Conservation (phyloP, 1,140 invertebrate species). For the Drosophila virilis region DNA sequence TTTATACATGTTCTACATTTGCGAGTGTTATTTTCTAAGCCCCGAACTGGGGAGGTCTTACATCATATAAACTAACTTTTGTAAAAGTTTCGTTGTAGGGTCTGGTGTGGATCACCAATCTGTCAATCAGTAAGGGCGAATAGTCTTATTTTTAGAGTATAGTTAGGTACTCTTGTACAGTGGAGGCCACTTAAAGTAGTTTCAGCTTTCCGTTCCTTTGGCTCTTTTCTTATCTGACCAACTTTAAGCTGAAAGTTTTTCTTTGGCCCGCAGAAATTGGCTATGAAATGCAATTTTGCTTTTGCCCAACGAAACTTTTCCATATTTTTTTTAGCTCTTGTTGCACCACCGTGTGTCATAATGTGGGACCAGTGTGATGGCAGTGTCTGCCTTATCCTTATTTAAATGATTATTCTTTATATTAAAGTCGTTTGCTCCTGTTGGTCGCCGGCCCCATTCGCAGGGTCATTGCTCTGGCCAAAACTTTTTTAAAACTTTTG, state of each 20-base stretch:
- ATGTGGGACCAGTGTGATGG: constrained; percentile 10
- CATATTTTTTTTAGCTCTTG: constrained; percentile 4
- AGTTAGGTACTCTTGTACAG: too few relatives aligned
- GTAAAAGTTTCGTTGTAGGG: too few relatives aligned
- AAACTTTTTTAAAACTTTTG: constrained; percentile 54
- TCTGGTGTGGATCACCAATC: too few relatives aligned
- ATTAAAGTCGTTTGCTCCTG: constrained; percentile 49
- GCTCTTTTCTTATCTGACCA: constrained; percentile 52
- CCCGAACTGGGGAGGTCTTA: too few relatives aligned
- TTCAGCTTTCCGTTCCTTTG: constrained; percentile 5
- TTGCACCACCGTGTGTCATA: constrained; percentile 55
- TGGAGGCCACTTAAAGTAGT: constrained; percentile 27
- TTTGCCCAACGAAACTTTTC: constrained; percentile 48
- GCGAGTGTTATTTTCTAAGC: too few relatives aligned
- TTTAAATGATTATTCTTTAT: constrained; percentile 80
- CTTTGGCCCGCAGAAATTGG: constrained; percentile 51
- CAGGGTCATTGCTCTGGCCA: constrained; percentile 39
- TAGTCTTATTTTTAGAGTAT: too few relatives aligned
- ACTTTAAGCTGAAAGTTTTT: constrained; percentile 55
- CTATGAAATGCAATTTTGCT: constrained; percentile 69
- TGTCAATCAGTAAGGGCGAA: too few relatives aligned
- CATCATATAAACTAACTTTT: too few relatives aligned
- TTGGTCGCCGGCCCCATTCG: constrained; percentile 24
- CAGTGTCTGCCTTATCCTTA: constrained; percentile 53
- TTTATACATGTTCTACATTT: too few relatives aligned